Evolutionary conservation across 2,113 vertebrate species (phyloP).

Genomic region (Sterna hirundo): DNA sequence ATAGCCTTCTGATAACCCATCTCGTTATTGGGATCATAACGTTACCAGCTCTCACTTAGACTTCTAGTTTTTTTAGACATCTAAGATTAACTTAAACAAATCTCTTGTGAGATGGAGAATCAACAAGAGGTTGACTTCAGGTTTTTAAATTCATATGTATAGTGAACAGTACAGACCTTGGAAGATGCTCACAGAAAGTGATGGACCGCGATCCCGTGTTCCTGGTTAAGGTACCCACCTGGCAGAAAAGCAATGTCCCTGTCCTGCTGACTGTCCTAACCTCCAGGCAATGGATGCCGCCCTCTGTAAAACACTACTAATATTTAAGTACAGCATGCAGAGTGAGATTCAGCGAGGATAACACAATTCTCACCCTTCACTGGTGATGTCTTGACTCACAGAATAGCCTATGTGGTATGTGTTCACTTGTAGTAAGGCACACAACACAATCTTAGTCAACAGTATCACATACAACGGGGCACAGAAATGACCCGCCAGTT

Average conservation of each 20-base stretch:
- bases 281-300: background rate
- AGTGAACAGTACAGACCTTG: background rate
- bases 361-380: background rate
- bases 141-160: background rate
- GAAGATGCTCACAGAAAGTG: background rate
- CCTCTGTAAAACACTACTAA: background rate
- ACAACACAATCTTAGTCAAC: background rate
- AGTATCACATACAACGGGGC: background rate
- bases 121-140: background rate
- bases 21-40: background rate
- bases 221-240: background rate
- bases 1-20: background rate
- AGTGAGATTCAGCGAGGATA: background rate
- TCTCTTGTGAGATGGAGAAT: background rate
- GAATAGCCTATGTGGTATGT: background rate
- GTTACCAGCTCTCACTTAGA: background rate
- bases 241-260: background rate
- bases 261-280: background rate
- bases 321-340: background rate
- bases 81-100: background rate
- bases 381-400: background rate
- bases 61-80: background rate
- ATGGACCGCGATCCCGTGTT: fast-evolving
- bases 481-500: background rate
- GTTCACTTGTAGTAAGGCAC: background rate